Percentiles rank a stretch among this genome's conserved stretches.
These are phyloP conservation scores for Tipula lateralis DNA, from an alignment of 2,888 invertebrate genomes.

Conservation along the genomic window DNA sequence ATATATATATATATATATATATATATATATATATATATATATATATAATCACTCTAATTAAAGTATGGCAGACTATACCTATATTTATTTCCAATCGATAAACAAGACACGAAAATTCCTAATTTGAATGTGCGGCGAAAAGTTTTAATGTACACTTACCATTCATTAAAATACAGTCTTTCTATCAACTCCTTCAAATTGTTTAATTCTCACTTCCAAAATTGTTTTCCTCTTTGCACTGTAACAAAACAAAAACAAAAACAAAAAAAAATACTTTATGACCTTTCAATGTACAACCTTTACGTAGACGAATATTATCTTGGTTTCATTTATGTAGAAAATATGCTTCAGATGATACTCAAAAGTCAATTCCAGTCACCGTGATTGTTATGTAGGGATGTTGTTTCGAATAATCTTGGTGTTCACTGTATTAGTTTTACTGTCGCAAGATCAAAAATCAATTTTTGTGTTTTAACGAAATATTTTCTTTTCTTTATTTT, in stretches of 20 bases:
- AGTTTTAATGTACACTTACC: neutral
- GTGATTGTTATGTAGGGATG: neutral
- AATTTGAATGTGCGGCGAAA: too few species aligned
- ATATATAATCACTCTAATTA: neutral
- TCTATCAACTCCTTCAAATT: neutral
- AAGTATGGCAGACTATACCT: neutral
- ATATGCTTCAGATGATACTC: neutral
- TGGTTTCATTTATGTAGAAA: neutral
- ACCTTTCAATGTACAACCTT: neutral
- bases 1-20: too few species aligned
- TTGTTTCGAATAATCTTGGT: neutral
- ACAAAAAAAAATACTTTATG: neutral
- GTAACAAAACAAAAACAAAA: neutral
- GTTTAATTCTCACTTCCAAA: neutral
- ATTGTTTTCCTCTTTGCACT: neutral
- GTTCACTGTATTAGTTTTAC: neutral
- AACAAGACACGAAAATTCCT: neutral
- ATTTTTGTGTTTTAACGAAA: neutral
- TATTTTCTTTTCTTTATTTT: too few species aligned
- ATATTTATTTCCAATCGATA: neutral
- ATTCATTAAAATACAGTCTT: neutral
- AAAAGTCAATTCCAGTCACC: neutral
- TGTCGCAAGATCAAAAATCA: neutral
- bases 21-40: too few species aligned
- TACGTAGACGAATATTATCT: neutral